These are phyloP conservation scores for Lasioglossum villosulum DNA, from an alignment of 2,888 invertebrate genomes.

Conservation along the genomic window DNA sequence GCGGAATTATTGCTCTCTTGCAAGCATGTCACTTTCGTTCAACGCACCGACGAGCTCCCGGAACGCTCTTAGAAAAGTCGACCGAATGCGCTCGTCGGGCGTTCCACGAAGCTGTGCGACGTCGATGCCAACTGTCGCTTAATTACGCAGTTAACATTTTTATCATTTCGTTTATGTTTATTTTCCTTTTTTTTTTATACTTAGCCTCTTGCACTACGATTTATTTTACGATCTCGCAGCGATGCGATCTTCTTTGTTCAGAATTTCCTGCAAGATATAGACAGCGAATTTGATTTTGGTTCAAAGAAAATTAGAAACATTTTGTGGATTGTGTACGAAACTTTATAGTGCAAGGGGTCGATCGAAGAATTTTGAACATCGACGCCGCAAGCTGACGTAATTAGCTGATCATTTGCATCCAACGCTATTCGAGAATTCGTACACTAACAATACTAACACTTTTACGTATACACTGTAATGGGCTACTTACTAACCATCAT, in stretches of 20 bases:
- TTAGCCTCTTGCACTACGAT: background rate
- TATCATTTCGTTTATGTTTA: background rate
- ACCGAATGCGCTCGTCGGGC: conserved; percentile 4
- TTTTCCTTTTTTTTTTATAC: no score
- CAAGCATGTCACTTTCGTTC: conserved; percentile 58
- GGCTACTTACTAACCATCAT: conserved; percentile 27
- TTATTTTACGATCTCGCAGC: background rate
- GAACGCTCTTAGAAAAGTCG: conserved; percentile 13
- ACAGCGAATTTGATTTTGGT: background rate
- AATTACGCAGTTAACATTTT: background rate
- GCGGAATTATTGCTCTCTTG: conserved; percentile 48
- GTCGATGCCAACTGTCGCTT: conserved; percentile 29
- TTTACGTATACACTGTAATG: conserved; percentile 26
- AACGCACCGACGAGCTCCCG: conserved; percentile 28
- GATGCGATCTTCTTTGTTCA: background rate
- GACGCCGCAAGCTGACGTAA: conserved; percentile 29
- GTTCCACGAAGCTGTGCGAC: conserved; percentile 36
- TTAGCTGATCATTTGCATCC: conserved; percentile 53
- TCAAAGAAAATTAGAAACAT: background rate
- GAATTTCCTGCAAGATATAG: background rate
- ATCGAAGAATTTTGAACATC: conserved; percentile 8
- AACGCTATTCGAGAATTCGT: conserved; percentile 34
- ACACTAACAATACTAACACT: conserved; percentile 49
- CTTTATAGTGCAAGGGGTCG: background rate
- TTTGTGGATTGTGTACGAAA: background rate